A percentile compares a stretch with the other conserved stretches of the same genome.
Evolutionary conservation across 2,888 invertebrate species (phyloP).

Genomic region (Agapostemon virescens): DNA sequence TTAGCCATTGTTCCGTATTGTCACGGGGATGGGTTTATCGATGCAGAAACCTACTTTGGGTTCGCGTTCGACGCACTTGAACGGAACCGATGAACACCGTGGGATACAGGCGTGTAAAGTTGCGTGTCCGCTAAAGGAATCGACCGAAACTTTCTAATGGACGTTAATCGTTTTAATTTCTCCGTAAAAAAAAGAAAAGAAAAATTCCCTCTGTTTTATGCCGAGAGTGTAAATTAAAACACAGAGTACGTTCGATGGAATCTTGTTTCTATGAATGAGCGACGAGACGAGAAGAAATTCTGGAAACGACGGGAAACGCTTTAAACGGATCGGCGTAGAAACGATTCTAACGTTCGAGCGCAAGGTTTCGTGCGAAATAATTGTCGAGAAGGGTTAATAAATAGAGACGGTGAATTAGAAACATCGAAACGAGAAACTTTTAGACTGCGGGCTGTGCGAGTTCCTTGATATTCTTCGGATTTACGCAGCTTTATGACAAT

Average conservation of each 20-base stretch:
- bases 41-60: not conserved
- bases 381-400: not conserved
- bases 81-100: conserved; percentile 44
- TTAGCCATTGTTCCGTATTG: not conserved
- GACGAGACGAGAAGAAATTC: not conserved
- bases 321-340: not conserved
- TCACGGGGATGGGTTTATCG: not conserved
- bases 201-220: not conserved
- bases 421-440: not conserved
- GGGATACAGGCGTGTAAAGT: not conserved
- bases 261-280: not conserved
- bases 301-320: not conserved
- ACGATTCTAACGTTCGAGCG: not conserved
- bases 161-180: not conserved
- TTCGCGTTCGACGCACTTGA: conserved; percentile 13
- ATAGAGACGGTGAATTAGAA: not conserved
- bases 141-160: conserved; percentile 1
- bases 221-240: not conserved
- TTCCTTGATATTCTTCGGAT: not conserved
- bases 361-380: not conserved
- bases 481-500: not conserved
- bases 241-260: too few species aligned
- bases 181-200: too few species aligned
- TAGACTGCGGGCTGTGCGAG: not conserved
- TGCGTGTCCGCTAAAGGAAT: conserved; percentile 20